Percentiles rank a stretch among this genome's conserved stretches.
Evolutionary conservation across 2,888 invertebrate genomes (phyloP).

Genomic region (Phorcus lineatus): DNA sequence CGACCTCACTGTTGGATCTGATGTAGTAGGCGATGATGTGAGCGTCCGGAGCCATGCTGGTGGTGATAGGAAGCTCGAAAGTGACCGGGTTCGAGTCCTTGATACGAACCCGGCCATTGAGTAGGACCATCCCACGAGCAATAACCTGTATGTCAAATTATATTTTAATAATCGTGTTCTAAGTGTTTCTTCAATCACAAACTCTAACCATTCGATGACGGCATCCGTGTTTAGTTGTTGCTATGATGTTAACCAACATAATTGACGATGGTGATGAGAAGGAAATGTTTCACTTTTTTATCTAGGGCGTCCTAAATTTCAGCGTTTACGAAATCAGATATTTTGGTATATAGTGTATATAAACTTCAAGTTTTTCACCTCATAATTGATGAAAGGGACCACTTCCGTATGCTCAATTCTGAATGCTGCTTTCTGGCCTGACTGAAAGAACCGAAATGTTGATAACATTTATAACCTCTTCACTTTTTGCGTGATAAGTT

Average conservation of each 20-base stretch:
- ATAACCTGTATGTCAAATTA: slow-evolving; percentile 32
- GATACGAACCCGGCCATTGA: slow-evolving; percentile 22
- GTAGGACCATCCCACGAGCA: slow-evolving; percentile 34
- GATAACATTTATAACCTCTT: too few species aligned
- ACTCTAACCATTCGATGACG: too few species aligned
- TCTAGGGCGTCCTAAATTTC: too few species aligned
- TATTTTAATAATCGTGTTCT: too few species aligned
- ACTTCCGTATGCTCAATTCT: background rate
- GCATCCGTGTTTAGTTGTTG: too few species aligned
- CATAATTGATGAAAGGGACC: background rate
- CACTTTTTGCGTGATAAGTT: background rate
- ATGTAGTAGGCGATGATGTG: slow-evolving; percentile 78
- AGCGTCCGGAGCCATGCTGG: slow-evolving; percentile 57
- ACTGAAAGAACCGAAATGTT: background rate
- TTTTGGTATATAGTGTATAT: too few species aligned
- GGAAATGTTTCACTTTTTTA: too few species aligned
- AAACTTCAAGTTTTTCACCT: background rate
- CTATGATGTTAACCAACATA: too few species aligned
- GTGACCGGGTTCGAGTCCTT: slow-evolving; percentile 20
- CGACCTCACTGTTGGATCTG: slow-evolving; percentile 78
- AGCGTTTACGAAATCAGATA: too few species aligned
- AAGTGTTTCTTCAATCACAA: too few species aligned
- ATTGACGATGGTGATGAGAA: too few species aligned
- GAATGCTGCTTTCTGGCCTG: background rate
- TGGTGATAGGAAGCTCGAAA: slow-evolving; percentile 36